These are phyloP conservation scores for Xiphophorus couchianus DNA, from an alignment of 2,113 vertebrate species.

Conservation along the genomic window DNA sequence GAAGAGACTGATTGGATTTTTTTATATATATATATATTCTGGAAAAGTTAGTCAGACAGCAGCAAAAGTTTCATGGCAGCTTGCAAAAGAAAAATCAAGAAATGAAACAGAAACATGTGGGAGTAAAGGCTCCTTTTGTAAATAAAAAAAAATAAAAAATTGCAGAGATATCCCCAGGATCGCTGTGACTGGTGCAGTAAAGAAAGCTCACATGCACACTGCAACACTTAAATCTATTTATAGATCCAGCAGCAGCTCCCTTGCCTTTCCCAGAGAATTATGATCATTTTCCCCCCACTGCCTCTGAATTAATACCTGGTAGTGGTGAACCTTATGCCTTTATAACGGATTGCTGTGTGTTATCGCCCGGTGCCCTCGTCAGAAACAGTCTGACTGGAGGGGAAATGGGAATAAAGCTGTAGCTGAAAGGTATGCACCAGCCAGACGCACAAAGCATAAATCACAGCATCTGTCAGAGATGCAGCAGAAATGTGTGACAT, in stretches of 20 bases:
- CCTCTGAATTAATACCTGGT: constrained; percentile 67
- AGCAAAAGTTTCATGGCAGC: constrained; percentile 1
- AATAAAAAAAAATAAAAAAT: constrained; percentile 56
- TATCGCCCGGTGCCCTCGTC: constrained; percentile 52
- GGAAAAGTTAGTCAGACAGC: constrained; percentile 21
- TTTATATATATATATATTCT: neutral
- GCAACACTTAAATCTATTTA: constrained; percentile 63
- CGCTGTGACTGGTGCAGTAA: constrained; percentile 40
- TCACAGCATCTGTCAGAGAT: constrained; percentile 55
- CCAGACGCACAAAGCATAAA: constrained; percentile 61
- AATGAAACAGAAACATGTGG: constrained; percentile 22
- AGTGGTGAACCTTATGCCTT: constrained; percentile 48
- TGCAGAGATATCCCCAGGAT: constrained; percentile 3
- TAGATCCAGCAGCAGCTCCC: constrained; percentile 60
- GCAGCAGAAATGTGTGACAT: constrained; percentile 31
- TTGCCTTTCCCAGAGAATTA: constrained; percentile 59
- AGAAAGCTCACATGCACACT: constrained; percentile 47
- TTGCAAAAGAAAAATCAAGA: constrained; percentile 13
- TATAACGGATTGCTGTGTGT: constrained; percentile 70
- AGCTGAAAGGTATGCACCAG: constrained; percentile 56
- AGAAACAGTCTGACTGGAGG: constrained; percentile 56
- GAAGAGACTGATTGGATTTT: constrained; percentile 23
- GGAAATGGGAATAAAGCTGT: constrained; percentile 50
- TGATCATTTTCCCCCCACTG: constrained; percentile 64
- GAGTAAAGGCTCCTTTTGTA: constrained; percentile 42